phyloP scores from a whole-genome alignment of 2,113 vertebrate genomes.

The Periophthalmus modestus region DNA sequence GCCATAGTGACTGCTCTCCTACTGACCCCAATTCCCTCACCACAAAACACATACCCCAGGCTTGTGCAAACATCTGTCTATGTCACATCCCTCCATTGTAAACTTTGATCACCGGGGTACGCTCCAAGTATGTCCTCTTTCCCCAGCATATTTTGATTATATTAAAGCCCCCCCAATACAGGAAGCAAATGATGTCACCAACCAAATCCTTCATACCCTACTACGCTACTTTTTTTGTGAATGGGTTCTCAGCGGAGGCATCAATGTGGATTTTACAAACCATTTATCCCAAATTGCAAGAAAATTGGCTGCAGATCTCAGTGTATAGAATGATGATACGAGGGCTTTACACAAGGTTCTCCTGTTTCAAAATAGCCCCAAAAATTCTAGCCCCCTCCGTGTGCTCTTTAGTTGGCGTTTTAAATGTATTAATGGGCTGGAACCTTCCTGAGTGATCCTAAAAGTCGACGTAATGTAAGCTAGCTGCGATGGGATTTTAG shows the following conservation, averaged over 20 bases:
- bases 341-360: conserved; percentile 77
- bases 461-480: conserved; percentile 82
- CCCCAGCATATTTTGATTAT: conserved; percentile 51
- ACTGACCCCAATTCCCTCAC: conserved; percentile 40
- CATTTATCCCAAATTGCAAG: conserved; percentile 82
- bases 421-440: conserved; percentile 84
- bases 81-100: conserved; percentile 35
- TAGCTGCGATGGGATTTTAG: conserved; percentile 73
- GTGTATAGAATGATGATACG: conserved; percentile 67
- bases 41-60: conserved; percentile 40
- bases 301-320: conserved; percentile 82
- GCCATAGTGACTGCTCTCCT: conserved; percentile 17
- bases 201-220: conserved; percentile 54
- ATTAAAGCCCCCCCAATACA: conserved; percentile 60
- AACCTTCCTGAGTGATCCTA: conserved; percentile 82
- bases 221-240: conserved; percentile 52
- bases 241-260: conserved; percentile 68
- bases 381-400: conserved; percentile 36
- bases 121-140: conserved; percentile 52
- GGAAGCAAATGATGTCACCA: conserved; percentile 70
- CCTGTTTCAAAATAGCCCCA: conserved; percentile 80
- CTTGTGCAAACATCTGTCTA: conserved; percentile 59
- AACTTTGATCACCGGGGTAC: conserved; percentile 62
- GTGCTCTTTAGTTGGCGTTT: conserved; percentile 76
- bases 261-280: conserved; percentile 81